These are phyloP conservation scores for Diuraphis noxia DNA, from an alignment of 1,140 invertebrate genomes.

Conservation along the genomic window DNA sequence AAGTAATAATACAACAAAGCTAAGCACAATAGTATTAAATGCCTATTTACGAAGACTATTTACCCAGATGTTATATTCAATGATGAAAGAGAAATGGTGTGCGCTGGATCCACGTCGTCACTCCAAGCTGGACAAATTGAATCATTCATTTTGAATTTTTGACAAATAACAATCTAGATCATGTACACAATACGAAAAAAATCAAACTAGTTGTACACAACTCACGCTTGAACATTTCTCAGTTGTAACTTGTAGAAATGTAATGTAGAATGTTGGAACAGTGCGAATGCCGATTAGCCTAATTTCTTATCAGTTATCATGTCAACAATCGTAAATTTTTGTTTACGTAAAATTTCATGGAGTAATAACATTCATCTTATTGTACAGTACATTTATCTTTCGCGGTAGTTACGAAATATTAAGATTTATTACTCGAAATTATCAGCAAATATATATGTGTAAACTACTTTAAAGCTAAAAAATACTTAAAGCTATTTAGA, in stretches of 20 bases:
- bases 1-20: neutral
- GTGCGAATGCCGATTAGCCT: neutral
- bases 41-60: neutral
- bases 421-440: too few relatives aligned
- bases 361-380: neutral
- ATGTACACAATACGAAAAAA: neutral
- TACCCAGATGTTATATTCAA: neutral
- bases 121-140: neutral
- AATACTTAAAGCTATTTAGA: too few relatives aligned
- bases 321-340: neutral
- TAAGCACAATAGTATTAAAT: neutral
- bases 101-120: neutral
- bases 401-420: too few relatives aligned
- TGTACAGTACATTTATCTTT: too few relatives aligned
- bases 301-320: neutral
- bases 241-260: neutral
- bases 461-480: too few relatives aligned
- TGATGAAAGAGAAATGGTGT: neutral
- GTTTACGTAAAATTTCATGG: neutral
- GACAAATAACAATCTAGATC: neutral
- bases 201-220: too few relatives aligned
- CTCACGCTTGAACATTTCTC: neutral
- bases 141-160: neutral
- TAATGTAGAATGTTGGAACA: neutral
- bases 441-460: too few relatives aligned